Evolutionary conservation across 2,797 vertebrate species (phyloP), one percentile per base, ranked within the genome.

Genomic region (Centroberyx gerrardi): DNA sequence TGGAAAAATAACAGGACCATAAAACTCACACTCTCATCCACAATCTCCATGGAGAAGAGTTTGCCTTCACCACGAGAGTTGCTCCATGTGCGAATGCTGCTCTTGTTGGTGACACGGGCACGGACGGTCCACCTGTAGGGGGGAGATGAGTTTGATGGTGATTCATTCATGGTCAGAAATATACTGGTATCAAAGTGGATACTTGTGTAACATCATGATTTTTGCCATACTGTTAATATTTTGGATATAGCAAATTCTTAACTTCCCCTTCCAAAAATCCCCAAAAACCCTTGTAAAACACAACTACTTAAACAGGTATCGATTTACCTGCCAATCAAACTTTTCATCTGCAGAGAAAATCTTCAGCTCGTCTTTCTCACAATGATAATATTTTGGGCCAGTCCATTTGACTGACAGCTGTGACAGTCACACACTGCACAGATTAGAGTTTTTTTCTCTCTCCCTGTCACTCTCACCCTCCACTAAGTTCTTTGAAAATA

Each of bases 31-130:
- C 96, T 99, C 89, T 99, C 98, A 84, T 99, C 98, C 68, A 99
- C 96, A 1, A 99, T 85, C 90, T 99, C 98, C 85, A 99, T 93
- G 49, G 98, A 98, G 84, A 99, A 99, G 38, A 99, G 97, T 84
- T 98, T 99, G 56, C 98, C 98, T 36, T 99, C 97, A 0, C 98
- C 98, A 7, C 98, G 96, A 14, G 97, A 96, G 90, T 99, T 99
- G 94, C 97, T 99, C 98, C 98, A 99, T 0, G 97, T 98, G 4
- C 98, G 97, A 87, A 99, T 96, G 86, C 93, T 85, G 76, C 96
- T 95, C 91, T 99, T 99, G 86, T 99, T 99, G 90, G 97, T 99
- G 28, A 99, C 95, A 15, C 98, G 96, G 40, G 96, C 98, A 8
- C 98, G 96, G 81, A 99, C 93, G 9, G 97, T 99, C 98, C 98